Evolutionary conservation across 2,113 vertebrate species (phyloP), one percentile per base, ranked within the genome.

Genomic region (Amphiprion percula): DNA sequence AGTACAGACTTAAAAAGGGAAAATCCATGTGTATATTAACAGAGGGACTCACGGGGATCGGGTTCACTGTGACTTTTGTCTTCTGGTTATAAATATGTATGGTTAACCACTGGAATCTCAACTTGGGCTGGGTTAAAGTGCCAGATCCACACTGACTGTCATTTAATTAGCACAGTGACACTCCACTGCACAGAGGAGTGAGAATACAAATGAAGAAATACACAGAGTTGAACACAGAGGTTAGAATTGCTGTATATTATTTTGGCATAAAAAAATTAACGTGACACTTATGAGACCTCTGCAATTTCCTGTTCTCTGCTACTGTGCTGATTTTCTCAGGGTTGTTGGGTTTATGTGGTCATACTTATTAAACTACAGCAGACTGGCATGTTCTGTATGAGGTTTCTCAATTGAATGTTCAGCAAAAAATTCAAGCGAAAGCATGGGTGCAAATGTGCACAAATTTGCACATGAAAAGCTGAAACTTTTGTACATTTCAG

Each of bases 81-180:
- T 83, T 67, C 50, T 83, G 64, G 47, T 80, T 69, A 87, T 91
- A 89, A 87, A 79, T 80, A 77, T 79, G 77, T 75, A 83, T 49
- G 90, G 90, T 61, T 19, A 66, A 72, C 90, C 89, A 19, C 84
- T 24, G 87, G 88, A 90, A 89, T 92, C 65, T 80, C 23, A 71
- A 74, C 71, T 49, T 21, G 4, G 79, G 70, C 72, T 60, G 69
- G 30, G 60, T 68, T 70, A 50, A 78, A 79, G 72, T 50, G 46
- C 63, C 0, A 28, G 49, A 24, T 73, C 39, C 65, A 54, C 47
- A 79, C 72, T 79, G 55, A 37, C 62, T 49, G 55, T 60, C 69
- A 24, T 77, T 88, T 52, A 83, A 85, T 87, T 73, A 71, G 67
- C 65, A 19, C 41, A 74, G 75, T 54, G 68, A 82, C 65, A 73